These are phyloP conservation scores for Callocephalon fimbriatum DNA, from an alignment of 2,113 vertebrate species.

Conservation along the genomic window DNA sequence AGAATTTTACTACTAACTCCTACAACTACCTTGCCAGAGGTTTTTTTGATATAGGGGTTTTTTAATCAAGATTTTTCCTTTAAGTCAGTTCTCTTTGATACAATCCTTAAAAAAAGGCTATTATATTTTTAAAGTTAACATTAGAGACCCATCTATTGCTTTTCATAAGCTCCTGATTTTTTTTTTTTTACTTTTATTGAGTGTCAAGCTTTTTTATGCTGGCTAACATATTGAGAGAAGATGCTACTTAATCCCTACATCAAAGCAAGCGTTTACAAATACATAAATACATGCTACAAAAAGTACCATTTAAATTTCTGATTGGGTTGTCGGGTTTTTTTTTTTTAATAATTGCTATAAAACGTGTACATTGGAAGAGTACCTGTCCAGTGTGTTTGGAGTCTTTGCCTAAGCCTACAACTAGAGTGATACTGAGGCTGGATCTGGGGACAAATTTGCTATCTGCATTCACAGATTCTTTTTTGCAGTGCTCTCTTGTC, in stretches of 20 bases:
- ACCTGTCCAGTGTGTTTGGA: background rate
- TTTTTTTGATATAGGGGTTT: accelerated
- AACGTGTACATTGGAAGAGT: background rate
- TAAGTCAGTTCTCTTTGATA: background rate
- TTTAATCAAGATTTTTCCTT: background rate
- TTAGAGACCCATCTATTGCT: background rate
- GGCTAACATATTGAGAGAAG: background rate
- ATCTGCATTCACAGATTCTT: background rate
- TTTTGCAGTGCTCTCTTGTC: background rate
- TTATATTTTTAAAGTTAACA: background rate
- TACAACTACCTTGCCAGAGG: background rate
- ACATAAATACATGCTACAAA: background rate
- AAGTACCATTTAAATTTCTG: accelerated
- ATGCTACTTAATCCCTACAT: background rate
- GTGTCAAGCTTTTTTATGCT: background rate
- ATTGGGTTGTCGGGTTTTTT: background rate
- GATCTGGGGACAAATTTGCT: background rate
- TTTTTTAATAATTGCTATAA: background rate
- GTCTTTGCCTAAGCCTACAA: background rate
- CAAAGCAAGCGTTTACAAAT: background rate
- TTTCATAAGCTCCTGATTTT: background rate
- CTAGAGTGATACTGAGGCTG: background rate
- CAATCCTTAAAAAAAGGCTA: background rate
- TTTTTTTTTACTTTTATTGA: background rate
- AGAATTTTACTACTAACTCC: background rate